Evolutionary conservation across 1,140 invertebrate species (phyloP).

Genomic region (Heliconius eleuchia): DNA sequence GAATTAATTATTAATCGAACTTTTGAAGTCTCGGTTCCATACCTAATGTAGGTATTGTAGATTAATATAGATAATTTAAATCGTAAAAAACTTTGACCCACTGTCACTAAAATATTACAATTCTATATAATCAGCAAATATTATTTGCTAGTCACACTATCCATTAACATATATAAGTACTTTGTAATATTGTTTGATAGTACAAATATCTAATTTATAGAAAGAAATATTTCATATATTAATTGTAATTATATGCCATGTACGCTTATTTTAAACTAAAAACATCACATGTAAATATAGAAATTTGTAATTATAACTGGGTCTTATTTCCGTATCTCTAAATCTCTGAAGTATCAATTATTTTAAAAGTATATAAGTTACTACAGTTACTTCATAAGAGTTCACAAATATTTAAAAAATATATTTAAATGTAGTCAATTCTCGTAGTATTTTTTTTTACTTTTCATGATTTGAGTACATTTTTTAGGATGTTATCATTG

Average conservation of each 20-base stretch:
- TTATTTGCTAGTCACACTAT: conserved; percentile 80
- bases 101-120: conserved; percentile 71
- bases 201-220: conserved; percentile 81
- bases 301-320: conserved; percentile 73
- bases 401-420: no score
- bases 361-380: no score
- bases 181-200: conserved; percentile 80
- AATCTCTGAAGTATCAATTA: no score
- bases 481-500: no score
- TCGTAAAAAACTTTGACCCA: conserved; percentile 68
- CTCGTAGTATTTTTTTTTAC: no score
- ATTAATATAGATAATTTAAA: conserved; percentile 61
- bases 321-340: conserved; percentile 47
- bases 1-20: conserved; percentile 48
- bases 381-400: no score
- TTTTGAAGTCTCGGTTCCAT: conserved; percentile 62
- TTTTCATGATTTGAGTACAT: no score
- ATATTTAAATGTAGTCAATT: no score
- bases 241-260: conserved; percentile 80
- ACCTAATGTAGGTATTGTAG: conserved; percentile 67
- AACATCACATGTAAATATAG: conserved; percentile 81
- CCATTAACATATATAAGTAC: conserved; percentile 75
- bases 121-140: conserved; percentile 73
- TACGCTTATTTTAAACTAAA: conserved; percentile 81
- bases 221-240: conserved; percentile 74